phyloP scores from a whole-genome alignment of 2,113 vertebrate genomes.

The Chaenogobius annularis region DNA sequence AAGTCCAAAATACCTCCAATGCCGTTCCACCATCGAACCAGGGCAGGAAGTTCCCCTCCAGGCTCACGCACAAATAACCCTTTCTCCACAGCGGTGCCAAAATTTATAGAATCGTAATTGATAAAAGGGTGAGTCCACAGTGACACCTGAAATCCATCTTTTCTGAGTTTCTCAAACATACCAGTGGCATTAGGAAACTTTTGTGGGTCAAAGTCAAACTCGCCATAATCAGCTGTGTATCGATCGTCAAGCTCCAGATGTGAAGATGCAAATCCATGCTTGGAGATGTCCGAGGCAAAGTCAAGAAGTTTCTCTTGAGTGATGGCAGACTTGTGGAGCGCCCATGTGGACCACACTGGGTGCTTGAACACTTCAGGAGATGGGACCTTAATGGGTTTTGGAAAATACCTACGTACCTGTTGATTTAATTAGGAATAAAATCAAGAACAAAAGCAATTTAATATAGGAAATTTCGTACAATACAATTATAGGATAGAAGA shows the following conservation, averaged over 20 bases:
- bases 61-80: slow-evolving; percentile 84
- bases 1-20: slow-evolving; percentile 91
- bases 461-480: background rate
- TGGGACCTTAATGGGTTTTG: slow-evolving; percentile 86
- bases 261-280: slow-evolving; percentile 84
- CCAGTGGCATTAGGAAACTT: slow-evolving; percentile 86
- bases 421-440: slow-evolving; percentile 11
- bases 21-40: slow-evolving; percentile 93
- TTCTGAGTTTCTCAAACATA: slow-evolving; percentile 82
- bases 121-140: slow-evolving; percentile 90
- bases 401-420: slow-evolving; percentile 85
- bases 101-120: slow-evolving; percentile 85
- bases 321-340: slow-evolving; percentile 79
- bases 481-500: too few relatives aligned
- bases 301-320: slow-evolving; percentile 82
- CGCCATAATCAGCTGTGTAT: slow-evolving; percentile 85
- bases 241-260: slow-evolving; percentile 89
- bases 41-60: slow-evolving; percentile 79
- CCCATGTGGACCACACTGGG: slow-evolving; percentile 90
- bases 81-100: slow-evolving; percentile 81
- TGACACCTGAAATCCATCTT: slow-evolving; percentile 80
- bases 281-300: slow-evolving; percentile 80
- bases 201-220: slow-evolving; percentile 86
- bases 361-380: slow-evolving; percentile 81
- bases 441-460: background rate